A percentile compares a stretch with the other conserved stretches of the same genome.
These are phyloP conservation scores for Malurus splendens DNA, from an alignment of 2,797 vertebrate genomes.

Conservation along the genomic window DNA sequence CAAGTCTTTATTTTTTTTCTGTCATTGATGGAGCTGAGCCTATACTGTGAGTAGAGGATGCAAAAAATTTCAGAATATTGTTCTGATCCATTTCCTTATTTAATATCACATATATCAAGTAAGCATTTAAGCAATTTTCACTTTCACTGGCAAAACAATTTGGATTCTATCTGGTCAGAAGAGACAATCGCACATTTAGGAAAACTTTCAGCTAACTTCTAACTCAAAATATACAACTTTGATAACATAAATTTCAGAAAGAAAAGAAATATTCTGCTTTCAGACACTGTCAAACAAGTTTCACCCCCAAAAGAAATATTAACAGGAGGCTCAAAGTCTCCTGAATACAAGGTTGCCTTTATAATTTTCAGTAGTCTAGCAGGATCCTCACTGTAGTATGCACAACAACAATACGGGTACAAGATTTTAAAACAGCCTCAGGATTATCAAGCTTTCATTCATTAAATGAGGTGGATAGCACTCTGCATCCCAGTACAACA, in stretches of 20 bases:
- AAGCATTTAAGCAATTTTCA: not conserved
- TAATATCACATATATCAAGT: not conserved
- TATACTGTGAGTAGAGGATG: not conserved
- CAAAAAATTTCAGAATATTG: not conserved
- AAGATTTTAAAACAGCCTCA: not conserved
- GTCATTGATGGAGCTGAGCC: not conserved
- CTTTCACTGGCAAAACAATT: not conserved
- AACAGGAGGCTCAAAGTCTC: not conserved
- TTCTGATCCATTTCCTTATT: not conserved
- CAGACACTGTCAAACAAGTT: not conserved
- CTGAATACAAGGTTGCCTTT: not conserved
- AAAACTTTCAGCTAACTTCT: not conserved
- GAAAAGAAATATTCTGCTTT: not conserved
- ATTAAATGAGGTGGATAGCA: not conserved
- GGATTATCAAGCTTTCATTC: conserved; percentile 16
- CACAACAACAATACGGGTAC: not conserved
- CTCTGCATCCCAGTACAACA: not conserved
- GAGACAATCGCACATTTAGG: not conserved
- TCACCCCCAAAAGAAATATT: not conserved
- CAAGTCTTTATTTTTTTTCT: not conserved
- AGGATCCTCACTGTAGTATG: not conserved
- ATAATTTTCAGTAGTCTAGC: not conserved
- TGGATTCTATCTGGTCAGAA: not conserved
- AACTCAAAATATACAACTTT: not conserved
- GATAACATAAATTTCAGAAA: not conserved